phyloP scores from a whole-genome alignment of 2,797 vertebrate genomes.

The Sebastiscus tertius region DNA sequence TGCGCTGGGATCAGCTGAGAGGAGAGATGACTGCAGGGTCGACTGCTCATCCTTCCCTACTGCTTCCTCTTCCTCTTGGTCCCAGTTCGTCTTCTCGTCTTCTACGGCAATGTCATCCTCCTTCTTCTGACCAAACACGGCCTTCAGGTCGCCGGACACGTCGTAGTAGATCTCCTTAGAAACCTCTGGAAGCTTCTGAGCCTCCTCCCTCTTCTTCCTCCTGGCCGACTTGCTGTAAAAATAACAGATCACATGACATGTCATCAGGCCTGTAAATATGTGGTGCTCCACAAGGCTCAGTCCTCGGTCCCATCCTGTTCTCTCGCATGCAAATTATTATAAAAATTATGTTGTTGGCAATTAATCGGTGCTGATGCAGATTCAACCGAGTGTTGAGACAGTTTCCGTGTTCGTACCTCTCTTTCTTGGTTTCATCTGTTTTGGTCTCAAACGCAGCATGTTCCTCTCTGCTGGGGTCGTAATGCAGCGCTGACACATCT shows the following conservation, averaged over 20 bases:
- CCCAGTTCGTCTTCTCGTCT: slow-evolving; percentile 54
- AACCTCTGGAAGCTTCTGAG: slow-evolving; percentile 88
- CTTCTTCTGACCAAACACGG: slow-evolving; percentile 82
- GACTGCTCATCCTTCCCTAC: slow-evolving; percentile 39
- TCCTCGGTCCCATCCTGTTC: too few relatives aligned
- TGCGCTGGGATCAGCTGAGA: not conserved
- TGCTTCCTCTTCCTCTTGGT: slow-evolving; percentile 55
- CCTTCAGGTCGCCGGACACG: slow-evolving; percentile 87
- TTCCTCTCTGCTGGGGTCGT: slow-evolving; percentile 92
- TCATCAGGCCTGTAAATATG: too few relatives aligned
- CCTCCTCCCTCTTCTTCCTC: slow-evolving; percentile 87
- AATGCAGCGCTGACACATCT: slow-evolving; percentile 89
- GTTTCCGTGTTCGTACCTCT: slow-evolving; percentile 82
- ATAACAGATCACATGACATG: not conserved
- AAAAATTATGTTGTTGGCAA: too few relatives aligned
- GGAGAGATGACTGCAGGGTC: slow-evolving; percentile 3
- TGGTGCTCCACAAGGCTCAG: too few relatives aligned
- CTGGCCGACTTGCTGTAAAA: slow-evolving; percentile 85
- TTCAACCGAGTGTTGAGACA: too few relatives aligned
- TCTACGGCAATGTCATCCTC: slow-evolving; percentile 20
- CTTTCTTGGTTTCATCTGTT: slow-evolving; percentile 74
- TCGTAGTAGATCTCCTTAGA: slow-evolving; percentile 89
- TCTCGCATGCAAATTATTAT: too few relatives aligned
- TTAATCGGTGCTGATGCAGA: not conserved
- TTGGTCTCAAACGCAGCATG: slow-evolving; percentile 89